Base-by-base conservation (phyloP, 2,888 invertebrate species). In the Eupithecia centaureata region DNA sequence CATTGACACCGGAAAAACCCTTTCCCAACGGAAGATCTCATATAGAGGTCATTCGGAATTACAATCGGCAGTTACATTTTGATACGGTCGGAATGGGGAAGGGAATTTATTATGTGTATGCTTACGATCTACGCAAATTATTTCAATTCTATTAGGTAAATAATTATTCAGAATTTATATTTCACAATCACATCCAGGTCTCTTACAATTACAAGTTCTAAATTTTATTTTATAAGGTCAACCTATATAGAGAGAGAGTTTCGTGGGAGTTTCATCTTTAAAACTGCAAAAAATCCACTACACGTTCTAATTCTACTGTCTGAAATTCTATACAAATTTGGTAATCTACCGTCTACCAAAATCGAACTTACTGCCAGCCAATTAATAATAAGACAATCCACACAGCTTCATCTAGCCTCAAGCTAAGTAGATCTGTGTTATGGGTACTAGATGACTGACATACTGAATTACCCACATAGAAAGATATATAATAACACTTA, bases 1-100 rank as follows among this genome's bases (percentile, higher is more conserved):
- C 38, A 52, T 35, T 57, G 56, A 51, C 57, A 61, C 61, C 61
- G 68, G 68, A 68, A 68, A 56, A 64, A 64, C 68, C 68, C 57
- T 64, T 64, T 51, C 61, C 30, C 47, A 30, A 47, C 61, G 63
- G 63, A 68, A 68, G 61, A 64, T 51, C 57, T 52, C 18, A 18
- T 61, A 60, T 32, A 33, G 56, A 68, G 57, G 63, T 68, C 61
- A 68, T 64, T 64, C 32, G 61, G 52, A 61, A 68, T 64, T 61
- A 61, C 57, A 63, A 64, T 68, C 27, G 63, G 25, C 61, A 57
- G 32, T 60, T 38, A 33, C 28, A 47, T 47, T 54, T 47, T 47
- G 60, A 54, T 63, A 38, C 35, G 58, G 59, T 54, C 52, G 32
- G 28, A 63, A 32, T 54, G 32, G 60, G 67, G 27, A 35, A 22